Conservation (phyloP, 2,113 vertebrate species). For the Petrocephalus zakoni region DNA sequence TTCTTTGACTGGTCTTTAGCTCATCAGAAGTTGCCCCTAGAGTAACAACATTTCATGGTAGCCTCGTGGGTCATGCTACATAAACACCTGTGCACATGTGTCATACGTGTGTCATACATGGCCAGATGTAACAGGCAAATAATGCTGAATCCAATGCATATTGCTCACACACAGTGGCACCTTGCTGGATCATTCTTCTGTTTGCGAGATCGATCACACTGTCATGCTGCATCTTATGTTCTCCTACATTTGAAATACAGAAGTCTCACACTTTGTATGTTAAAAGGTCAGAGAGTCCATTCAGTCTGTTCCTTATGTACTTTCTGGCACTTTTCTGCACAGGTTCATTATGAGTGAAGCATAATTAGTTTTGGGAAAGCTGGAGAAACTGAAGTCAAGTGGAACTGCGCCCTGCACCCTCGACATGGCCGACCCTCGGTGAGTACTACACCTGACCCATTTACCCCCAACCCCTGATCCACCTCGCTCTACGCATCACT, state of each 20-base stretch:
- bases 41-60: background rate
- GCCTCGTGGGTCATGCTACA: background rate
- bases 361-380: conserved; percentile 38
- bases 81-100: background rate
- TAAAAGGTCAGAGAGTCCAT: background rate
- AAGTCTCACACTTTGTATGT: background rate
- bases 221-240: background rate
- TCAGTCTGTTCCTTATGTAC: background rate
- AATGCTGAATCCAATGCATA: background rate
- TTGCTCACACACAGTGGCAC: background rate
- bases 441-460: conserved; percentile 38
- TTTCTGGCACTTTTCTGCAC: conserved; percentile 26
- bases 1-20: too few relatives aligned
- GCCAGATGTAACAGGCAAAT: background rate
- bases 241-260: background rate
- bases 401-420: conserved; percentile 31
- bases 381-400: conserved; percentile 46
- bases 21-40: background rate
- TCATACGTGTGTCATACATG: too few relatives aligned
- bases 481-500: background rate
- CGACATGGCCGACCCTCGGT: conserved; percentile 66
- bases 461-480: background rate
- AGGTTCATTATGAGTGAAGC: conserved; percentile 47
- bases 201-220: background rate
- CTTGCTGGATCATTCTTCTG: background rate